A percentile compares a stretch with the other conserved stretches of the same genome.
phyloP scores from a whole-genome alignment of 2,888 invertebrate genomes.

The Drosophila formosana region DNA sequence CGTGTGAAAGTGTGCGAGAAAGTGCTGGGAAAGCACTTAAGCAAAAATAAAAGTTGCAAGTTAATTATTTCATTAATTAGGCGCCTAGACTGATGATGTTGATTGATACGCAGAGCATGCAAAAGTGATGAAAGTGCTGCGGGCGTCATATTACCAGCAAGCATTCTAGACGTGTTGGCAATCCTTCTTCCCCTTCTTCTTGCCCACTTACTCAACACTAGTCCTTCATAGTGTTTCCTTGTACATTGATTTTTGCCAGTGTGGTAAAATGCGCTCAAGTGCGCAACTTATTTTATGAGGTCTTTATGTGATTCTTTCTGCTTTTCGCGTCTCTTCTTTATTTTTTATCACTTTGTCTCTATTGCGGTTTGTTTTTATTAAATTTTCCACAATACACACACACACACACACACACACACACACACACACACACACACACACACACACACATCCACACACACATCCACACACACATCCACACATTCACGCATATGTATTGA shows the following conservation, averaged over 20 bases:
- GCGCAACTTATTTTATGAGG: slow-evolving; percentile 65
- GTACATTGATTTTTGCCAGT: slow-evolving; percentile 22
- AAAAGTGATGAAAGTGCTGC: slow-evolving; percentile 51
- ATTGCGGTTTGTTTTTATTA: slow-evolving; percentile 71
- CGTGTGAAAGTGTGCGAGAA: slow-evolving; percentile 22
- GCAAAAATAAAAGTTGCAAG: slow-evolving; percentile 68
- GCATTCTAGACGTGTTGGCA: slow-evolving; percentile 10
- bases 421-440: neutral
- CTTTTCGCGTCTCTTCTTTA: neutral
- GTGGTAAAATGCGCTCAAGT: slow-evolving; percentile 55
- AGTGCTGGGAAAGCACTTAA: slow-evolving; percentile 68
- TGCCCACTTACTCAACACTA: neutral
- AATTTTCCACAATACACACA: slow-evolving; percentile 44
- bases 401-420: slow-evolving; percentile 17
- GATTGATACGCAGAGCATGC: slow-evolving; percentile 67
- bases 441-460: neutral
- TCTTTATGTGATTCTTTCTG: slow-evolving; percentile 58
- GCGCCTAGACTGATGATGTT: slow-evolving; percentile 61
- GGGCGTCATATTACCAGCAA: slow-evolving; percentile 6
- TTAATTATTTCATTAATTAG: slow-evolving; percentile 81
- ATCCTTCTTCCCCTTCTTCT: neutral
- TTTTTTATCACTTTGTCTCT: slow-evolving; percentile 53
- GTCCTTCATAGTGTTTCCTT: neutral
- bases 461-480: neutral
- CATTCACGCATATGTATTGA: slow-evolving; percentile 8